Percentiles rank a stretch among this genome's conserved stretches.
These are phyloP conservation scores for Megalops cyprinoides DNA, from an alignment of 2,797 vertebrate species.

Conservation along the genomic window DNA sequence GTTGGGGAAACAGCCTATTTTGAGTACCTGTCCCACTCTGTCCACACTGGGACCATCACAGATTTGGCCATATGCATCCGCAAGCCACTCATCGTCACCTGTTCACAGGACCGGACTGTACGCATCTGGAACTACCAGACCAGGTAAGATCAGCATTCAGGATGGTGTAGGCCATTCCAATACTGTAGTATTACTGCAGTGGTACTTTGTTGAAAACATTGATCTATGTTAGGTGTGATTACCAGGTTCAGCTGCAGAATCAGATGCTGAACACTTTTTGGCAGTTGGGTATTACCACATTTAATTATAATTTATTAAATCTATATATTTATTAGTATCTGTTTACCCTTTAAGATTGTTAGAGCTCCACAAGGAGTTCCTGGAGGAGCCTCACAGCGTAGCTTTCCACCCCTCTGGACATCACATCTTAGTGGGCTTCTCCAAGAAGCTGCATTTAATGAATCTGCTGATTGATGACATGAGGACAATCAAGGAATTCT, in stretches of 20 bases:
- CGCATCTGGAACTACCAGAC: conserved; percentile 93
- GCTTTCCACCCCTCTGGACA: conserved; percentile 89
- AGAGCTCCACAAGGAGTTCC: conserved; percentile 88
- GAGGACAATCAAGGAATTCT: conserved; percentile 83
- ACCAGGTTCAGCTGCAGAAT: too few relatives aligned
- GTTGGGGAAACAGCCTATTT: conserved; percentile 81
- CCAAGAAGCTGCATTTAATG: conserved; percentile 88
- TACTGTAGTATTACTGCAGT: too few relatives aligned
- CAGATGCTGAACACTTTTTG: too few relatives aligned
- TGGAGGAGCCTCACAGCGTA: conserved; percentile 83
- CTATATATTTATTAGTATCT: not conserved
- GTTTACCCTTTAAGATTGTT: conserved; percentile 65
- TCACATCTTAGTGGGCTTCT: conserved; percentile 88
- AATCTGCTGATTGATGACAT: conserved; percentile 89
- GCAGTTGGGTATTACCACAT: too few relatives aligned
- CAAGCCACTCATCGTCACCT: conserved; percentile 88
- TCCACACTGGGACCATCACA: conserved; percentile 85
- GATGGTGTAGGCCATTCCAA: not conserved
- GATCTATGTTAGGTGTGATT: too few relatives aligned
- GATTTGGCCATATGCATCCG: conserved; percentile 85
- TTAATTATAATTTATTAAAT: too few relatives aligned
- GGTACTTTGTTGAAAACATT: too few relatives aligned
- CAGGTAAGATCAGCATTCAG: conserved; percentile 74
- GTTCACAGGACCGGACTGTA: conserved; percentile 88
- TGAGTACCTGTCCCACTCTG: conserved; percentile 80